Conservation (phyloP, 2,797 vertebrate genomes). For the Oceanodroma leucorhoa region DNA sequence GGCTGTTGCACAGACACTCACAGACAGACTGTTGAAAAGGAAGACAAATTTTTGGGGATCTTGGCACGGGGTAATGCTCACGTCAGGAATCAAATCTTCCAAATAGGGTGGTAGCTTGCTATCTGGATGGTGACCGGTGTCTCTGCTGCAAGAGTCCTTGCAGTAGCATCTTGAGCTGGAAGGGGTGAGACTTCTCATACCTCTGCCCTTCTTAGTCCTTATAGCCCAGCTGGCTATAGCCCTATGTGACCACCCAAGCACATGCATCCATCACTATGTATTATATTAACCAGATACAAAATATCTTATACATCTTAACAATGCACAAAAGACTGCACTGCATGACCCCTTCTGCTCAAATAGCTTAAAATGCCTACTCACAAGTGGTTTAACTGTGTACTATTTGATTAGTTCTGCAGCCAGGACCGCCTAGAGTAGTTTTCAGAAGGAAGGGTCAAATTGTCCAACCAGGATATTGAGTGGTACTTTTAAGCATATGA, state of each 20-base stretch:
- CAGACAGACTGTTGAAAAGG: background rate
- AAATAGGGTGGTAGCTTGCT: background rate
- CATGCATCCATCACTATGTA: too few species aligned
- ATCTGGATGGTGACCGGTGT: background rate
- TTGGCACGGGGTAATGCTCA: background rate
- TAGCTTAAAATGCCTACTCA: background rate
- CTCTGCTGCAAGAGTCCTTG: background rate
- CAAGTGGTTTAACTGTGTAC: background rate
- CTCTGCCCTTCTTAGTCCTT: background rate
- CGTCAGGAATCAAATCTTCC: background rate
- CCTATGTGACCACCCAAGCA: background rate
- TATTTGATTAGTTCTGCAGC: background rate
- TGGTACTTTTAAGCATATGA: background rate
- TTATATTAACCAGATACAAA: background rate
- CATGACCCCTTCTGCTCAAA: fast-evolving
- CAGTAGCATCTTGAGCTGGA: background rate
- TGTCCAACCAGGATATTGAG: background rate
- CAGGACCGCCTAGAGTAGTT: background rate
- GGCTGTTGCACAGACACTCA: background rate
- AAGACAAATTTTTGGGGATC: background rate
- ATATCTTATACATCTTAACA: background rate
- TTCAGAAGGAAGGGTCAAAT: background rate
- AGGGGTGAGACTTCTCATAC: background rate
- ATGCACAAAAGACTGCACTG: background rate
- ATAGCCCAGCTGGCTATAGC: background rate